Evolutionary conservation across 2,888 invertebrate genomes (phyloP).

Genomic region (Ctenicera cuprea): DNA sequence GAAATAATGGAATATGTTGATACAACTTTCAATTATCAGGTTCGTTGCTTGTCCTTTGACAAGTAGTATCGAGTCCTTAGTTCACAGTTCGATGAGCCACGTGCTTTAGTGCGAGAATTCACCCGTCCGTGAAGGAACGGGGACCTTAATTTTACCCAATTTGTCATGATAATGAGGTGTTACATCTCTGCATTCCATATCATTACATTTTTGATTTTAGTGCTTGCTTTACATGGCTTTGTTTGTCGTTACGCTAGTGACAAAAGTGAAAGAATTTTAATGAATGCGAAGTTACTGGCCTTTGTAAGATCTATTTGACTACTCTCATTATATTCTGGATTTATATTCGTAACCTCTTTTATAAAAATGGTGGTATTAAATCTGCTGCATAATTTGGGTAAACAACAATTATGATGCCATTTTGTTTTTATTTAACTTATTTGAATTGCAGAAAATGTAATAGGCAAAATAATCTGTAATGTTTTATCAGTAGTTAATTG

Average conservation of each 20-base stretch:
- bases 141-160: conserved; percentile 37
- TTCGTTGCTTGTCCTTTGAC: conserved; percentile 34
- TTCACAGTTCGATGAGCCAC: conserved; percentile 46
- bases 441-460: too few species aligned
- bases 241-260: conserved; percentile 4
- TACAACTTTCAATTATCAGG: conserved; percentile 4
- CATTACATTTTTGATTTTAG: conserved; percentile 24
- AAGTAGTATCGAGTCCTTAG: conserved; percentile 33
- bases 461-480: too few species aligned
- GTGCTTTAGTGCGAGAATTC: conserved; percentile 32
- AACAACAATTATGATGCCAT: too few species aligned
- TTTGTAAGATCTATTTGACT: neutral
- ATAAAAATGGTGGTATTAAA: too few species aligned
- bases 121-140: conserved; percentile 29
- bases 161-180: conserved; percentile 42
- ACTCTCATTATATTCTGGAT: too few species aligned
- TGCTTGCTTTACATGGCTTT: conserved; percentile 13
- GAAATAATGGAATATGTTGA: too few species aligned
- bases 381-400: too few species aligned
- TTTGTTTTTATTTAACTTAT: too few species aligned
- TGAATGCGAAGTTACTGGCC: neutral
- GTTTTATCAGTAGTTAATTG: too few species aligned
- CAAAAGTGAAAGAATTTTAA: conserved; percentile 6
- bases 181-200: conserved; percentile 30
- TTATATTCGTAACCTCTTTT: too few species aligned